Evolutionary conservation across 2,797 vertebrate genomes (phyloP).

Genomic region (Pseudomugil tenellus): DNA sequence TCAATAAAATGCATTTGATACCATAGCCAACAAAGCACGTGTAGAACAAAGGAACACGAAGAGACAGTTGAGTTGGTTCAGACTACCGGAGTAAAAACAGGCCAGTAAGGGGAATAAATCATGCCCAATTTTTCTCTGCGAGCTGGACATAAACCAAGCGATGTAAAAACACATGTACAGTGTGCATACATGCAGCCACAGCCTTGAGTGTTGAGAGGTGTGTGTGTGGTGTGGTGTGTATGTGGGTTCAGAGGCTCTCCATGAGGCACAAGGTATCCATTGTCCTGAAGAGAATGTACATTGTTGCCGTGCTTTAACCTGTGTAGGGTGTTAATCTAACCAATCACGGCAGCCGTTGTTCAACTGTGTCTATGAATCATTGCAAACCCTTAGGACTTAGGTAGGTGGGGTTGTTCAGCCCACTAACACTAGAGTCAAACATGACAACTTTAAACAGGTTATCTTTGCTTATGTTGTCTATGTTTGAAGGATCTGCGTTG

Average conservation of each 20-base stretch:
- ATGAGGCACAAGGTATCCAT: constrained; percentile 52
- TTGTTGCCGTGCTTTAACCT: constrained; percentile 60
- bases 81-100: constrained; percentile 4
- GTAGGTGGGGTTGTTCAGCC: constrained; percentile 32
- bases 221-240: constrained; percentile 6
- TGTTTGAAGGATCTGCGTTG: neutral
- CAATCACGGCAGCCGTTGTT: constrained; percentile 43
- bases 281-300: constrained; percentile 52
- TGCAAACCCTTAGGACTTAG: constrained; percentile 33
- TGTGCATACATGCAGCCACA: constrained; percentile 10
- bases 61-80: too few species aligned
- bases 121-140: constrained; percentile 11
- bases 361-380: constrained; percentile 44
- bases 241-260: constrained; percentile 31
- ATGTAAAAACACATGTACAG: constrained; percentile 24
- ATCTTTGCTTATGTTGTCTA: neutral
- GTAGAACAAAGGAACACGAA: too few species aligned
- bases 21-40: too few species aligned
- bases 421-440: constrained; percentile 22
- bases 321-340: constrained; percentile 38
- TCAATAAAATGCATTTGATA: constrained; percentile 22
- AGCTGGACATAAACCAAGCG: constrained; percentile 9
- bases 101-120: constrained; percentile 21
- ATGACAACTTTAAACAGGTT: constrained; percentile 6
- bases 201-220: constrained; percentile 27